Evolutionary conservation across 2,888 invertebrate genomes (phyloP).

Genomic region (Mycalesis mineus): DNA sequence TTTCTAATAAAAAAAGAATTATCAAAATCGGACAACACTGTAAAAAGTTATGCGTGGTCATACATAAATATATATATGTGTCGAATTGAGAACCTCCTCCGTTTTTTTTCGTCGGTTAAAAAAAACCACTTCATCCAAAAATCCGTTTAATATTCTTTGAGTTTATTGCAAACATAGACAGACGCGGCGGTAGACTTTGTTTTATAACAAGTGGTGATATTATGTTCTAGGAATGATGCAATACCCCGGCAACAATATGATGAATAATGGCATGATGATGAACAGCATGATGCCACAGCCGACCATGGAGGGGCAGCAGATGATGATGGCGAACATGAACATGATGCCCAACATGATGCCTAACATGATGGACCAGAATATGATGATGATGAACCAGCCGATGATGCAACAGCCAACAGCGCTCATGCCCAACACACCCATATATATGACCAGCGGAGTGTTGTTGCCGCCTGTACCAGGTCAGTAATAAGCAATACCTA

Average conservation of each 20-base stretch:
- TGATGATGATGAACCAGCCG: conserved; percentile 64
- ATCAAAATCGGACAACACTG: no score
- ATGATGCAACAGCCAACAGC: conserved; percentile 34
- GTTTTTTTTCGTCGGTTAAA: no score
- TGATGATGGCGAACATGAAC: conserved; percentile 59
- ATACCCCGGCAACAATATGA: conserved; percentile 21
- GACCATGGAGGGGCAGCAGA: conserved; percentile 44
- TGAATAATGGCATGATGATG: conserved; percentile 16
- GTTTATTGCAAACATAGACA: no score
- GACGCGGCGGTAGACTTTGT: no score
- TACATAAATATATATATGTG: no score
- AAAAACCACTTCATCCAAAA: no score
- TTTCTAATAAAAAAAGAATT: no score
- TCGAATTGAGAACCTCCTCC: no score
- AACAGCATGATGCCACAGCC: conserved; percentile 23
- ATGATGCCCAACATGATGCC: conserved; percentile 66
- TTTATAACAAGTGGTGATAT: no score
- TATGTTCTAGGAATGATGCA: conserved; percentile 36
- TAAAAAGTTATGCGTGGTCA: no score
- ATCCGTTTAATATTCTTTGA: no score
- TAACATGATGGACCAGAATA: conserved; percentile 77
- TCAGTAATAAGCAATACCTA: no score
- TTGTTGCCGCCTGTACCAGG: conserved; percentile 91
- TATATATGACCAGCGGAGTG: conserved; percentile 83
- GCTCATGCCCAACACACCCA: conserved; percentile 41